A percentile compares a stretch with the other conserved stretches of the same genome.
Evolutionary conservation across 2,113 vertebrate species (phyloP).

Genomic region (Daphoenositta chrysoptera): DNA sequence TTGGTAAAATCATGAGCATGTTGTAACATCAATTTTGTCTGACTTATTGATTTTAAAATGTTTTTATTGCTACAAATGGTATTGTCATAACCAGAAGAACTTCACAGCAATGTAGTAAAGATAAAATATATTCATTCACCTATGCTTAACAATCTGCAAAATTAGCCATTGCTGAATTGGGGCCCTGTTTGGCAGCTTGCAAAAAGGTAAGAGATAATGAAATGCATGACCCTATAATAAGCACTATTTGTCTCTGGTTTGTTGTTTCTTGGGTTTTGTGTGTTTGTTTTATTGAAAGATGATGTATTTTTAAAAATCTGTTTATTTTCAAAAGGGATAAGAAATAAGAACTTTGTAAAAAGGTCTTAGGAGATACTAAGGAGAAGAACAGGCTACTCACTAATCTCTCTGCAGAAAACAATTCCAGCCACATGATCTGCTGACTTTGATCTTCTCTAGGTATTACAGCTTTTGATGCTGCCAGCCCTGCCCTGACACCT

Average conservation of each 20-base stretch:
- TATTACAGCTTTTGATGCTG: not conserved
- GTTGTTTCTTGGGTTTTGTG: fast-evolving
- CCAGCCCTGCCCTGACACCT: not conserved
- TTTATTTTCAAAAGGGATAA: not conserved
- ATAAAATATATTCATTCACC: not conserved
- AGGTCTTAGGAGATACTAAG: not conserved
- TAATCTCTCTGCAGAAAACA: not conserved
- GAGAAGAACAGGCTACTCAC: not conserved
- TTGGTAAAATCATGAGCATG: not conserved
- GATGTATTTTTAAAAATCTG: fast-evolving
- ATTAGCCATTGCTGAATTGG: not conserved
- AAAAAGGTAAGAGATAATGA: not conserved
- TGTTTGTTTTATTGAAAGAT: not conserved
- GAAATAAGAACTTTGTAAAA: not conserved
- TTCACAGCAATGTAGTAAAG: not conserved
- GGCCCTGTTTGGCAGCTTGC: not conserved
- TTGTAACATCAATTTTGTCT: not conserved
- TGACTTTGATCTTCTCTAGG: not conserved
- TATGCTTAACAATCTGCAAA: not conserved
- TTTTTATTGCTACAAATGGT: not conserved
- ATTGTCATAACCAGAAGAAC: not conserved
- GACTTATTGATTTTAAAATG: not conserved
- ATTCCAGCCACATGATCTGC: not conserved
- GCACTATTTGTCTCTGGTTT: not conserved
- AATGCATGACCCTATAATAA: not conserved